These are phyloP conservation scores for Anableps anableps DNA, from an alignment of 2,797 vertebrate species.

Conservation along the genomic window DNA sequence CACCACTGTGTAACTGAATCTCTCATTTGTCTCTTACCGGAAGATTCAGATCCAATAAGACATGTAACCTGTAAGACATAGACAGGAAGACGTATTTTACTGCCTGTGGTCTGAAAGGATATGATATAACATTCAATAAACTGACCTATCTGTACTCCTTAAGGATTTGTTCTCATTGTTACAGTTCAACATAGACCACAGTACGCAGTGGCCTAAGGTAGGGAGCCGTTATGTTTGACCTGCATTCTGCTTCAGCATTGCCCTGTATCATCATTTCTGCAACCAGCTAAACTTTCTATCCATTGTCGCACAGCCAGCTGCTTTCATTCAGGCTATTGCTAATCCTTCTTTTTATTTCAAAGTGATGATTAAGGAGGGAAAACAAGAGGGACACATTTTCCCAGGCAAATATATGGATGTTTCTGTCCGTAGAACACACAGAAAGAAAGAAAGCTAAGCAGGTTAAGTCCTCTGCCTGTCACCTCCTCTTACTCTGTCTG, in stretches of 20 bases:
- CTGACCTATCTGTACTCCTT: slow-evolving; percentile 18
- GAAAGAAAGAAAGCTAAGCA: background rate
- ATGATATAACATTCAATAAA: slow-evolving; percentile 38
- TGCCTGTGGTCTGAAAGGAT: slow-evolving; percentile 32
- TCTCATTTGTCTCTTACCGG: slow-evolving; percentile 18
- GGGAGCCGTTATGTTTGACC: slow-evolving; percentile 23
- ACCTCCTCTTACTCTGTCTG: background rate
- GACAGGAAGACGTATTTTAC: slow-evolving; percentile 32
- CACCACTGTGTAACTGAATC: slow-evolving; percentile 55
- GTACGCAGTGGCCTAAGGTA: slow-evolving; percentile 16
- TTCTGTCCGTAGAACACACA: background rate
- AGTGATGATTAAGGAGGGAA: background rate
- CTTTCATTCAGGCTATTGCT: slow-evolving; percentile 40
- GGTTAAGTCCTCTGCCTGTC: background rate
- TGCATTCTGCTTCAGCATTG: background rate
- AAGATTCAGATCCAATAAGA: slow-evolving; percentile 20
- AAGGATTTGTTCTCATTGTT: slow-evolving; percentile 19
- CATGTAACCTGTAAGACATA: slow-evolving; percentile 8
- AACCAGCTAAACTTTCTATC: slow-evolving; percentile 26
- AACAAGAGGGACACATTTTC: background rate
- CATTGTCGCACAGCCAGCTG: slow-evolving; percentile 28
- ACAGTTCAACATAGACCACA: slow-evolving; percentile 17
- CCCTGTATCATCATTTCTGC: background rate
- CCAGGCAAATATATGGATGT: background rate
- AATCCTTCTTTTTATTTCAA: background rate